These are phyloP conservation scores for Eueides isabella DNA, from an alignment of 1,140 invertebrate species.

Conservation along the genomic window DNA sequence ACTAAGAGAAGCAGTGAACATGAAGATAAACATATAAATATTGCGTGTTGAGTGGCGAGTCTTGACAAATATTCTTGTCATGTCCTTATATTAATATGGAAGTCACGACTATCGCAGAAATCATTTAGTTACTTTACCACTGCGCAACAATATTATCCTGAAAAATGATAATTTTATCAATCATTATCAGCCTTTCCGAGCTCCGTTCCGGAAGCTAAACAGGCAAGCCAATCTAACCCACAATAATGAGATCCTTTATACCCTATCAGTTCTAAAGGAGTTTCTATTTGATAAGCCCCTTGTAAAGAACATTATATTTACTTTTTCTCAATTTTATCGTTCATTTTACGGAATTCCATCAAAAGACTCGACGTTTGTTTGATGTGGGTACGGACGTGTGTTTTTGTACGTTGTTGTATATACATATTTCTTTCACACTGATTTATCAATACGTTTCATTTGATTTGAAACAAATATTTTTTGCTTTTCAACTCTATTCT, in stretches of 20 bases:
- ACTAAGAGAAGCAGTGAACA: too few relatives aligned
- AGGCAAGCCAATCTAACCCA: background rate
- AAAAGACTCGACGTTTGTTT: background rate
- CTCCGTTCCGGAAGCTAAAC: background rate
- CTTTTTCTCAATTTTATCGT: background rate
- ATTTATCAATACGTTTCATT: background rate
- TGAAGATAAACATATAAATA: too few relatives aligned
- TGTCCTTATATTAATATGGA: background rate
- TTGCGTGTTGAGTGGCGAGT: too few relatives aligned
- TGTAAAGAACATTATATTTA: background rate
- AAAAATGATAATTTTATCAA: background rate
- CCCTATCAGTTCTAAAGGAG: background rate
- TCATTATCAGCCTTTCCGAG: background rate
- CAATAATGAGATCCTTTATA: constrained; percentile 8
- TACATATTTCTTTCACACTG: background rate
- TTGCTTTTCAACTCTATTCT: too few relatives aligned
- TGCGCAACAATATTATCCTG: too few relatives aligned
- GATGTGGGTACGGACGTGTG: background rate
- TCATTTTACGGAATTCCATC: background rate
- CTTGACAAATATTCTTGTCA: too few relatives aligned
- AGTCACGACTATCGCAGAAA: too few relatives aligned
- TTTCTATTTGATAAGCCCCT: background rate
- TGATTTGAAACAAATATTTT: background rate
- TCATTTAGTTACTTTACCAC: too few relatives aligned
- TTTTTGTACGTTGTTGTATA: background rate